These are phyloP conservation scores for Pterocles burchelli DNA, from an alignment of 2,113 vertebrate genomes.

Conservation along the genomic window DNA sequence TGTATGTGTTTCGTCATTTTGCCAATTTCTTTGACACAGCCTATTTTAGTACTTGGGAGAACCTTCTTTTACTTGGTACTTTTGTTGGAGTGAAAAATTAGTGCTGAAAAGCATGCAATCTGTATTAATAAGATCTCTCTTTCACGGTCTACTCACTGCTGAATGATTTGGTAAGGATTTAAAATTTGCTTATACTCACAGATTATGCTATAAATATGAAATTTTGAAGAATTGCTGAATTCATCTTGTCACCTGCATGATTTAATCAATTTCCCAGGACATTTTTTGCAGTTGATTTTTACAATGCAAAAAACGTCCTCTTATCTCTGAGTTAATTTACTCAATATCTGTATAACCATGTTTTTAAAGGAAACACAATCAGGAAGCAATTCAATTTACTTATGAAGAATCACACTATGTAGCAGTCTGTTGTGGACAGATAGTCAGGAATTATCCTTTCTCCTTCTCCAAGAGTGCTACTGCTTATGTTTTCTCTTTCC, in stretches of 20 bases:
- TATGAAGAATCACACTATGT: neutral
- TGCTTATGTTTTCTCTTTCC: neutral
- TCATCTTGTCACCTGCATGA: neutral
- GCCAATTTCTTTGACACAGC: neutral
- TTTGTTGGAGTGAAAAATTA: constrained; percentile 24
- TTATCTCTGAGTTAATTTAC: neutral
- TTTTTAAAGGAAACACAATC: neutral
- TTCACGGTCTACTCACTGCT: neutral
- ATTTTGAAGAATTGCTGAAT: neutral
- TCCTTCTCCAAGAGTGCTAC: neutral
- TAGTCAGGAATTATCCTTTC: neutral
- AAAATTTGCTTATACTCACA: neutral
- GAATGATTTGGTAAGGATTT: neutral
- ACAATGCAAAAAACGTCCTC: neutral
- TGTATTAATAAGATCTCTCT: neutral
- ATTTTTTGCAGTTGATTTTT: neutral
- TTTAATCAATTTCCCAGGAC: neutral
- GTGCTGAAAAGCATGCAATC: neutral
- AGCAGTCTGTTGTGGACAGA: neutral
- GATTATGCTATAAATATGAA: neutral
- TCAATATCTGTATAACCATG: neutral
- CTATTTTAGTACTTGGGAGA: constrained; percentile 32
- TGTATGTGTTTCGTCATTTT: neutral
- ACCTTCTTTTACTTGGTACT: neutral
- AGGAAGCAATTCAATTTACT: neutral